Evolutionary conservation across 2,797 vertebrate species (phyloP), one percentile per base, ranked within the genome.

Genomic region (Pseudomugil gertrudae): DNA sequence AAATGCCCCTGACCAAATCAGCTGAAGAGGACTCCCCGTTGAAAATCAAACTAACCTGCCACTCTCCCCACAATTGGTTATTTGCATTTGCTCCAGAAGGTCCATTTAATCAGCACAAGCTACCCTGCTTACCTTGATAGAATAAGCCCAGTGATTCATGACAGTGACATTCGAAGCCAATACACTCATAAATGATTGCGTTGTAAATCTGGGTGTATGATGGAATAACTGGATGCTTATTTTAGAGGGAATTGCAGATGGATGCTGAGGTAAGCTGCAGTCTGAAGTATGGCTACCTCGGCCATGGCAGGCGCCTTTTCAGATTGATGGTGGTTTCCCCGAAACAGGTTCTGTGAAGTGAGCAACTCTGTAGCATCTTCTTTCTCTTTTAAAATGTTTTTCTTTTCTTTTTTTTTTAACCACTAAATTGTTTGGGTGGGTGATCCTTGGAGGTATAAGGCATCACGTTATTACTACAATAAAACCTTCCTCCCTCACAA

Each of bases 31-130:
- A 87, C 90, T 92, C 89, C 80, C 91, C 89, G 86, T 79, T 81
- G 77, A 75, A 88, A 91, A 92, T 74, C 84, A 88, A 79, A 76
- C 82, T 88, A 63, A 85, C 72, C 84, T 83, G 70, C 23, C 72
- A 85, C 70, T 15, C 84, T 81, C 69, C 63, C 80, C 73, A 75
- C 80, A 87, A 89, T 83, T 84, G 93, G 74, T 85, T 70, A 85
- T 94, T 95, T 95, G 88, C 87, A 93, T 95, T 88, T 87, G 81
- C 87, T 89, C 90, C 89, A 91, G 90, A 93, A 90, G 81, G 90
- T 90, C 91, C 88, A 89, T 95, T 95, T 95, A 93, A 94, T 95
- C 93, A 94, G 90, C 78, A 30, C 76, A 26, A 70, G 90, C 79
- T 80, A 54, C 81, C 68, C 75, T 71, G 86, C 83, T 89, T 93